phyloP scores from a whole-genome alignment of 2,888 invertebrate species.

The Adelognathus sp. region DNA sequence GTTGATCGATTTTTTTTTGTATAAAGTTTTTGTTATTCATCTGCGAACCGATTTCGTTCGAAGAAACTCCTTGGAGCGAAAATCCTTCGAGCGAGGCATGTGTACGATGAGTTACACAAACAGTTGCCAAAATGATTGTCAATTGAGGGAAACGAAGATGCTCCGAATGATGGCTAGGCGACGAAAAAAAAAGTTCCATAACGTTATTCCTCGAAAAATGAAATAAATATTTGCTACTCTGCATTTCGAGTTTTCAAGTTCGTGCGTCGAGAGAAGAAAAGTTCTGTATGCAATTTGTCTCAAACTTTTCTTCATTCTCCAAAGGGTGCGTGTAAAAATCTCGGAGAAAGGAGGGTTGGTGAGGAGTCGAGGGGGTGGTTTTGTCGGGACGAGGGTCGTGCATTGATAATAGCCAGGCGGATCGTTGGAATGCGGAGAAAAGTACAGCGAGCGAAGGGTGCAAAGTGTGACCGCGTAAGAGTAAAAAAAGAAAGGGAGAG shows the following conservation, averaged over 20 bases:
- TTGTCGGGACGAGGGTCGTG: slow-evolving; percentile 41
- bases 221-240: not conserved
- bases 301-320: not conserved
- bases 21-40: too few relatives aligned
- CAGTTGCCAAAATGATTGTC: too few relatives aligned
- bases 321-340: slow-evolving; percentile 28
- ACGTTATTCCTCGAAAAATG: not conserved
- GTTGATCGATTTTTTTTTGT: too few relatives aligned
- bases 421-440: slow-evolving; percentile 33
- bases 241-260: not conserved
- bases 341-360: slow-evolving; percentile 24
- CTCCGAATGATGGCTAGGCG: too few relatives aligned
- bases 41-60: too few relatives aligned
- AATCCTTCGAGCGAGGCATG: too few relatives aligned
- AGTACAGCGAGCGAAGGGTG: slow-evolving; percentile 18
- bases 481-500: not conserved
- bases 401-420: slow-evolving; percentile 53
- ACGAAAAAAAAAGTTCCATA: not conserved
- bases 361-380: slow-evolving; percentile 30
- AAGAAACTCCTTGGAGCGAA: too few relatives aligned
- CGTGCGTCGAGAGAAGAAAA: not conserved
- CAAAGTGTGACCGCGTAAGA: slow-evolving; percentile 24
- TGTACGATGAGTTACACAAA: too few relatives aligned
- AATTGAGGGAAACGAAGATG: too few relatives aligned
- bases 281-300: not conserved